Percentiles rank a stretch among this genome's conserved stretches.
phyloP scores from a whole-genome alignment of 2,888 invertebrate species.

The Bellardia pandia region DNA sequence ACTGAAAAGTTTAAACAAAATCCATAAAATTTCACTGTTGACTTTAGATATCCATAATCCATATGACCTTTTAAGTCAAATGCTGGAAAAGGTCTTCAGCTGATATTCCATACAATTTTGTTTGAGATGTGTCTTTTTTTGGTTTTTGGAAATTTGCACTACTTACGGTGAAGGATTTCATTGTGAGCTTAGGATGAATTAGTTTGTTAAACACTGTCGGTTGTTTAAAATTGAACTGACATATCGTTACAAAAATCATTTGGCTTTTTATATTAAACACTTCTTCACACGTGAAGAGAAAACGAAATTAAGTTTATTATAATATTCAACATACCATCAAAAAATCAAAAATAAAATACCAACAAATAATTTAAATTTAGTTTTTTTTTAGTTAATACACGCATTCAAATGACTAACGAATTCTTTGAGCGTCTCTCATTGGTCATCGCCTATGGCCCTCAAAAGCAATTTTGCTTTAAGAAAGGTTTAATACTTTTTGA shows the following conservation, averaged over 20 bases:
- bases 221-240: slow-evolving; percentile 84
- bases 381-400: slow-evolving; percentile 1
- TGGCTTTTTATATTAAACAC: slow-evolving; percentile 82
- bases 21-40: slow-evolving; percentile 11
- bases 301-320: not conserved
- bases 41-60: slow-evolving; percentile 36
- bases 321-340: slow-evolving; percentile 22
- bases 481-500: slow-evolving; percentile 22
- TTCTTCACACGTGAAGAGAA: slow-evolving; percentile 47
- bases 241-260: slow-evolving; percentile 79
- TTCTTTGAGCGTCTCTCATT: slow-evolving; percentile 30
- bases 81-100: not conserved
- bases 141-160: slow-evolving; percentile 26
- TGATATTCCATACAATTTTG: slow-evolving; percentile 12
- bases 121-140: not conserved
- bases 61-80: not conserved
- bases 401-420: slow-evolving; percentile 54
- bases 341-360: not conserved
- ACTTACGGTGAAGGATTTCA: slow-evolving; percentile 84
- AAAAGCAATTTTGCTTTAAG: slow-evolving; percentile 42
- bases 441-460: slow-evolving; percentile 47
- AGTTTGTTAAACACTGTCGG: slow-evolving; percentile 82
- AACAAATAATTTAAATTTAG: slow-evolving; percentile 12
- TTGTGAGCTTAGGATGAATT: slow-evolving; percentile 81
- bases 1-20: not conserved